Conservation (phyloP, 2,113 vertebrate species). For the Ictidomys tridecemlineatus region DNA sequence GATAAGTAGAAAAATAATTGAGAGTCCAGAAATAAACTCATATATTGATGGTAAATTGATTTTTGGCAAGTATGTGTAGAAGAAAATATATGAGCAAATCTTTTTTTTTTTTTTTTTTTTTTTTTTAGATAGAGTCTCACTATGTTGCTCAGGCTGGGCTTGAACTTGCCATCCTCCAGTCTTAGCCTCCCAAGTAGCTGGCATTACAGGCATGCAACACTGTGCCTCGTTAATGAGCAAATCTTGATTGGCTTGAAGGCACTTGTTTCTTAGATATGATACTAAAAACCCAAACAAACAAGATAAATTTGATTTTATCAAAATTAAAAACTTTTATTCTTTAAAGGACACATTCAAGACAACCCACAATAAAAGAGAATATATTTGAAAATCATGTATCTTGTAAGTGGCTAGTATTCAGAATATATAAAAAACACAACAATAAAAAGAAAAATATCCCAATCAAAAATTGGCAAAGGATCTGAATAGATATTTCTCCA, state of each 20-base stretch:
- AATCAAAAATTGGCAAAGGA: neutral
- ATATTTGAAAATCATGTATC: neutral
- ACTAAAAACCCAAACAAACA: neutral
- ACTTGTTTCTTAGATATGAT: neutral
- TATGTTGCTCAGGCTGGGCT: too few species aligned
- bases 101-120: too few species aligned
- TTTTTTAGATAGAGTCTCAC: too few species aligned
- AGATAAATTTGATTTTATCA: neutral
- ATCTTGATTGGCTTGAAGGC: neutral
- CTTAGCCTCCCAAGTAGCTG: too few species aligned
- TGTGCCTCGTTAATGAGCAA: too few species aligned
- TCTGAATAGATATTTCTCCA: neutral
- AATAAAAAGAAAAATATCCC: neutral
- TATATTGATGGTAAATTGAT: neutral
- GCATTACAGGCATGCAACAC: too few species aligned
- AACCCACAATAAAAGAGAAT: neutral
- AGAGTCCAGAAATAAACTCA: neutral
- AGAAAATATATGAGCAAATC: neutral
- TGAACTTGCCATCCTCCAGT: too few species aligned
- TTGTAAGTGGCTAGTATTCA: neutral
- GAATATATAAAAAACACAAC: neutral
- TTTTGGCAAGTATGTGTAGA: neutral
- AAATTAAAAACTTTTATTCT: neutral
- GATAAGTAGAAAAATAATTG: neutral
- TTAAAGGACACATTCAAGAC: conserved; percentile 20